Conservation (phyloP, 2,113 vertebrate species). For the Peromyscus californicus region DNA sequence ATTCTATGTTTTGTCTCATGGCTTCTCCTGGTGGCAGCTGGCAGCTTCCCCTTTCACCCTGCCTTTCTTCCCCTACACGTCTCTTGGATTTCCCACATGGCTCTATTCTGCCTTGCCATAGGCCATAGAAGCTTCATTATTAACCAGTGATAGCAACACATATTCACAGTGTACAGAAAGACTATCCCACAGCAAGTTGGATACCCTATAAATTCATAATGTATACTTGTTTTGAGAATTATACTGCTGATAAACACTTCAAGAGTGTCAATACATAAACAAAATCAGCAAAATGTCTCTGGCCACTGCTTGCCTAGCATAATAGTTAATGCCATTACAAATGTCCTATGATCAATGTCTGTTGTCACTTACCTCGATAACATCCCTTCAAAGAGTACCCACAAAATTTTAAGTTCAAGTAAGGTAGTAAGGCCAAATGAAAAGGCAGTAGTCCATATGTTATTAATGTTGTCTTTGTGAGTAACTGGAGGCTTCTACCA, state of each 20-base stretch:
- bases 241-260: neutral
- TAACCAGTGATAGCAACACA: too few relatives aligned
- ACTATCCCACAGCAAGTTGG: too few relatives aligned
- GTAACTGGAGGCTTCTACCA: neutral
- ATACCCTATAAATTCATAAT: fast-evolving
- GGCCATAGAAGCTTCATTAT: too few relatives aligned
- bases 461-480: neutral
- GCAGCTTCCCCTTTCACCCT: too few relatives aligned
- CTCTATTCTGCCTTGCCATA: too few relatives aligned
- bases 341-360: neutral
- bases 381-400: neutral
- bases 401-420: neutral
- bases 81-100: too few relatives aligned
- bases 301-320: fast-evolving
- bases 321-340: neutral
- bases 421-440: neutral
- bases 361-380: neutral
- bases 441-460: neutral
- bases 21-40: too few relatives aligned
- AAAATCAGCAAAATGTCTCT: neutral
- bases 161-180: too few relatives aligned
- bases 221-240: neutral
- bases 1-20: too few relatives aligned
- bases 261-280: neutral
- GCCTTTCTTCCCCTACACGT: too few relatives aligned